Evolutionary conservation across 2,797 vertebrate genomes (phyloP), one percentile per base, ranked within the genome.

Genomic region (Smutsia gigantea): DNA sequence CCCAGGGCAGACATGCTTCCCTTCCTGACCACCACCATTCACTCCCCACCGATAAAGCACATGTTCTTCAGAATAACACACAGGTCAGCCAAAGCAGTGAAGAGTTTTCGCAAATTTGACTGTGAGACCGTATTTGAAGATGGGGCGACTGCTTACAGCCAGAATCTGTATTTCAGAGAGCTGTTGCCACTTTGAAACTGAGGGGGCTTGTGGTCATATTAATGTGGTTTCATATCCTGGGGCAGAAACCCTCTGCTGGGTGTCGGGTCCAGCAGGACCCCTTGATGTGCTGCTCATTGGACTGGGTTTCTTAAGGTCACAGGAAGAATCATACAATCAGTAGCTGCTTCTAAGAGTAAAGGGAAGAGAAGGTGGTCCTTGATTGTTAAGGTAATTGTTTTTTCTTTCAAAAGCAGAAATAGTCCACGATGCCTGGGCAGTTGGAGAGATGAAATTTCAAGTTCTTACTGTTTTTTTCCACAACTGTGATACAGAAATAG

Each of bases 361-460:
- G 25, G 51, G 71, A 83, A 94, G 71, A 95, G 49, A 68, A 77
- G 86, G 51, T 63, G n/a, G 7, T 75, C 19, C n/a, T 94, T 51
- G 31, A 68, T 71, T 72, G 15, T 64, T 83, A 42, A 78, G 61
- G 63, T 90, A 46, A 94, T 72, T 87, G 19, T 25, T 87, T 88
- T 92, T 90, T 59, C 9, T 94, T 93, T 95, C 64, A 64, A 59
- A 96, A 81, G 90, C 63, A 55, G 34, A 82, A 42, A 7, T 53
- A 46, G 51, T 23, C 12, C 71, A 37, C 21, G 79, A 53, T 31
- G 11, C 39, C 31, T 49, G 4, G 37, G 57, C 78, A 79, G 0
- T 51, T 51, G 39, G 19, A 87, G 46, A 39, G 74, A 34, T 46
- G 34, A 63, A 39, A 59, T 91, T 55, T 93, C 68, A 90, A 27